A percentile compares a stretch with the other conserved stretches of the same genome.
phyloP scores from a whole-genome alignment of 1,140 invertebrate genomes.

The Geopemphigus sp. region DNA sequence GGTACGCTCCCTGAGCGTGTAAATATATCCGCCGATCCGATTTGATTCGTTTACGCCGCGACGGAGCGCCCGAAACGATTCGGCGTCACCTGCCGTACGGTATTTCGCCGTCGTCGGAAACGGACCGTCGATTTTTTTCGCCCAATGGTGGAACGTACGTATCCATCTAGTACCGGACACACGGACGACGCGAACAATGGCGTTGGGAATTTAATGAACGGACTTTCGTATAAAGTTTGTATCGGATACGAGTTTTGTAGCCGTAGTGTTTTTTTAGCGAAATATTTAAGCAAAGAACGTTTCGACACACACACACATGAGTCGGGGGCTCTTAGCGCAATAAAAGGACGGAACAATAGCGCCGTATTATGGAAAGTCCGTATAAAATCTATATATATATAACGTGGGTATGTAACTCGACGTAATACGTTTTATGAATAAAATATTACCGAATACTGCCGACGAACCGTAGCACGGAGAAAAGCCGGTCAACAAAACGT shows the following conservation, averaged over 20 bases:
- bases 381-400: not conserved
- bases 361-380: not conserved
- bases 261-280: not conserved
- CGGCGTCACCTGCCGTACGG: not conserved
- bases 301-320: not conserved
- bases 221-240: conserved; percentile 21
- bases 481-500: not conserved
- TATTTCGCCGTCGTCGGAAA: not conserved
- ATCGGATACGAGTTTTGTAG: not conserved
- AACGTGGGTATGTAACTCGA: not conserved
- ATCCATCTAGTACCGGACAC: not conserved
- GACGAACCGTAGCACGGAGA: not conserved
- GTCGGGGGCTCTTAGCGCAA: not conserved
- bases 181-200: conserved; percentile 2
- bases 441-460: not conserved
- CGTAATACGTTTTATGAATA: not conserved
- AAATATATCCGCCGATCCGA: too few species aligned
- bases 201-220: conserved; percentile 25
- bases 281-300: conserved; percentile 13
- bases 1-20: too few species aligned
- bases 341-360: conserved; percentile 11
- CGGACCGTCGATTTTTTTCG: not conserved
- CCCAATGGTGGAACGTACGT: too few species aligned
- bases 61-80: not conserved
- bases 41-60: too few species aligned